These are phyloP conservation scores for Blastobasis lacticolella DNA, from an alignment of 2,888 invertebrate genomes.

Conservation along the genomic window DNA sequence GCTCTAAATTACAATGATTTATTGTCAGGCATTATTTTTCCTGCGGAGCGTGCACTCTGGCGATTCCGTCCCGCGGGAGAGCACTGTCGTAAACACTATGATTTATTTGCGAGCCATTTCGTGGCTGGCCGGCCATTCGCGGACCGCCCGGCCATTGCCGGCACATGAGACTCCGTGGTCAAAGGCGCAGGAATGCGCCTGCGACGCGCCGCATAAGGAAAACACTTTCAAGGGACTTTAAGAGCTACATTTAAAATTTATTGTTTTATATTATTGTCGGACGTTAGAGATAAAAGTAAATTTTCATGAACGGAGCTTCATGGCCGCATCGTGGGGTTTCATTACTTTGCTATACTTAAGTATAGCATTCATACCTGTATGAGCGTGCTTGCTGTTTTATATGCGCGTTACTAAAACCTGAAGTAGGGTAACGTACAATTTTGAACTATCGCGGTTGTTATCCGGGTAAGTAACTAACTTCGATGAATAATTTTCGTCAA, in stretches of 20 bases:
- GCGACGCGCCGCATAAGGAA: not conserved
- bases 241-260: not conserved
- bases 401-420: too few relatives aligned
- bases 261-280: too few relatives aligned
- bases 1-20: conserved; percentile 45
- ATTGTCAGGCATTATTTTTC: conserved; percentile 29
- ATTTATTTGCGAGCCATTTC: conserved; percentile 42
- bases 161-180: conserved; percentile 7
- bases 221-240: not conserved
- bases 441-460: too few relatives aligned
- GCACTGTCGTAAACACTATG: conserved; percentile 40
- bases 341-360: too few relatives aligned
- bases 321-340: too few relatives aligned
- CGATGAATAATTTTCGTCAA: too few relatives aligned
- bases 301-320: too few relatives aligned
- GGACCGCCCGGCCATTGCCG: conserved; percentile 32
- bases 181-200: conserved; percentile 1
- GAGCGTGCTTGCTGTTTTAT: too few relatives aligned
- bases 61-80: conserved; percentile 2
- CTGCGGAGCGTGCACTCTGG: conserved; percentile 21
- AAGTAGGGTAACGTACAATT: too few relatives aligned
- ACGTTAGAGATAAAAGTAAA: too few relatives aligned
- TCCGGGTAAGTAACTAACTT: too few relatives aligned
- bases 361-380: too few relatives aligned
- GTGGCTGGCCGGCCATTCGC: conserved; percentile 23